Evolutionary conservation across 2,113 vertebrate genomes (phyloP).

Genomic region (Regulus satrapa): DNA sequence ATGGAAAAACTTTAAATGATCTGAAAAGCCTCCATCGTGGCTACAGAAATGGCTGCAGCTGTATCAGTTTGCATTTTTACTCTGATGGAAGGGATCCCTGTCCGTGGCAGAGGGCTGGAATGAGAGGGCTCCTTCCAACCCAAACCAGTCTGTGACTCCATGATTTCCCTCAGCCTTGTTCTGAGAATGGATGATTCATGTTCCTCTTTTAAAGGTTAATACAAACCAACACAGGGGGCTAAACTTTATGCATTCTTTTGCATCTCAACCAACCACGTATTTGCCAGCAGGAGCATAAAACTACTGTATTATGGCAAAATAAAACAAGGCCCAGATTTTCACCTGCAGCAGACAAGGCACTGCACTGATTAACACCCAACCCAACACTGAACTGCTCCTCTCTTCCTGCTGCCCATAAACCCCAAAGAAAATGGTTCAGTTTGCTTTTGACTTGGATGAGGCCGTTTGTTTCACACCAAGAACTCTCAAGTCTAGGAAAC

Average conservation of each 20-base stretch:
- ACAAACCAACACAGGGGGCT: neutral
- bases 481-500: neutral
- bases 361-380: neutral
- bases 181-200: fast-evolving
- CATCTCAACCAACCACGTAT: neutral
- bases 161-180: neutral
- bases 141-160: neutral
- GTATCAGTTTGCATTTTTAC: neutral
- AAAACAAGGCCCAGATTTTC: neutral
- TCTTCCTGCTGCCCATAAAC: neutral
- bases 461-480: neutral
- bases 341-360: neutral
- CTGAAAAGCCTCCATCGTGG: neutral
- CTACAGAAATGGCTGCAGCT: neutral
- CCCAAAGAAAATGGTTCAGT: neutral
- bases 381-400: neutral
- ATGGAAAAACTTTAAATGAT: neutral
- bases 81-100: neutral
- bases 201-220: neutral
- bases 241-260: neutral
- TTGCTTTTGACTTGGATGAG: neutral
- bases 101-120: neutral
- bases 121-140: neutral
- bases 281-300: neutral
- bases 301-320: neutral